A percentile compares a stretch with the other conserved stretches of the same genome.
Evolutionary conservation across 2,113 vertebrate species (phyloP).

Genomic region (Tachysurus vachellii): DNA sequence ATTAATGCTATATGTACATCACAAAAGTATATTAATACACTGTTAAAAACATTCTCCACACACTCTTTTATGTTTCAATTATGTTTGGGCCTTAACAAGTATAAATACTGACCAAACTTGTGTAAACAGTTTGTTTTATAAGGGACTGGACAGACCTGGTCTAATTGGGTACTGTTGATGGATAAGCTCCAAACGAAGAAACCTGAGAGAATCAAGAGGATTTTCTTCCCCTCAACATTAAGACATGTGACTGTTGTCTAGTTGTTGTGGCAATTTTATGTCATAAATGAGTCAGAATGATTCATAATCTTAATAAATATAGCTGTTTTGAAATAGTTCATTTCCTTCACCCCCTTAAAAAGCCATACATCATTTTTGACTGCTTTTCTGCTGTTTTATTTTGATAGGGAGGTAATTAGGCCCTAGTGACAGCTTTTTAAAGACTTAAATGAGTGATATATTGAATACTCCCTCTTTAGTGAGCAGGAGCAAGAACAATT

Average conservation of each 20-base stretch:
- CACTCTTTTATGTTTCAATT: conserved; percentile 67
- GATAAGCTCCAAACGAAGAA: conserved; percentile 79
- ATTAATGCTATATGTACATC: neutral
- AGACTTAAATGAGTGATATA: conserved; percentile 29
- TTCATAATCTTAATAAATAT: conserved; percentile 39
- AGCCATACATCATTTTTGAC: conserved; percentile 26
- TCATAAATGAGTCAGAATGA: conserved; percentile 30
- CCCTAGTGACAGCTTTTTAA: conserved; percentile 38
- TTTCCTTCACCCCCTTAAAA: conserved; percentile 37
- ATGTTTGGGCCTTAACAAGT: conserved; percentile 78
- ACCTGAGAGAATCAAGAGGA: conserved; percentile 51
- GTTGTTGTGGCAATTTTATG: conserved; percentile 32
- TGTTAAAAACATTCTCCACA: conserved; percentile 76
- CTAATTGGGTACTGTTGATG: conserved; percentile 86
- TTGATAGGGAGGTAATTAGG: conserved; percentile 28
- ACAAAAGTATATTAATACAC: conserved; percentile 19
- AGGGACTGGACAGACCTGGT: conserved; percentile 74
- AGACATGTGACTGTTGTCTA: conserved; percentile 42
- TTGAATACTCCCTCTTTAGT: neutral
- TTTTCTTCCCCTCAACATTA: conserved; percentile 29
- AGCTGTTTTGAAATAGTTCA: conserved; percentile 24
- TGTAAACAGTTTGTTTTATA: conserved; percentile 85
- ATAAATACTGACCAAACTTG: conserved; percentile 81
- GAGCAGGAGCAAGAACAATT: conserved; percentile 7
- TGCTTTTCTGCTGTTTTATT: conserved; percentile 31